A percentile compares a stretch with the other conserved stretches of the same genome.
These are phyloP conservation scores for Acromyrmex heyeri DNA, from an alignment of 1,140 invertebrate species.

Conservation along the genomic window DNA sequence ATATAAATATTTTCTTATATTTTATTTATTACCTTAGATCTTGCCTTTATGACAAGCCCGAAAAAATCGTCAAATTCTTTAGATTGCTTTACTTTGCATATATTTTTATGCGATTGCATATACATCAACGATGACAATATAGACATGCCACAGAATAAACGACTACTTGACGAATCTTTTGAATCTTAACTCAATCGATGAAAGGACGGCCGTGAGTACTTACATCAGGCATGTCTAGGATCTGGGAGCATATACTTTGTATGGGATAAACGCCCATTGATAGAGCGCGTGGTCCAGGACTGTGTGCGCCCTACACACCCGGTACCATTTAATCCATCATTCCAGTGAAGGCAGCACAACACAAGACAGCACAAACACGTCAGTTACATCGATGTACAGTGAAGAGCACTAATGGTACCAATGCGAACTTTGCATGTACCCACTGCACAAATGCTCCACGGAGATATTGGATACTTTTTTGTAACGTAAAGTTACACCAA, in stretches of 20 bases:
- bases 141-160: conserved; percentile 76
- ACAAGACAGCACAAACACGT: conserved; percentile 83
- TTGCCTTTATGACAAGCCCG: not conserved
- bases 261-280: conserved; percentile 96
- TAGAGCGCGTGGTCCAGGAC: conserved; percentile 94
- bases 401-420: conserved; percentile 14
- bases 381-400: conserved; percentile 73
- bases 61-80: not conserved
- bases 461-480: conserved; percentile 27
- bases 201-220: conserved; percentile 86
- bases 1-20: not conserved
- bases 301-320: conserved; percentile 92
- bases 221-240: conserved; percentile 95
- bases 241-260: conserved; percentile 94
- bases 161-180: conserved; percentile 45
- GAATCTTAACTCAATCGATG: conserved; percentile 43
- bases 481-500: conserved; percentile 27
- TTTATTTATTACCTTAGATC: conserved; percentile 1
- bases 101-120: conserved; percentile 20
- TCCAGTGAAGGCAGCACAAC: conserved; percentile 84
- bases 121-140: conserved; percentile 75
- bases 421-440: conserved; percentile 34
- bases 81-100: not conserved
- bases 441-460: conserved; percentile 11
- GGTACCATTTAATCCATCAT: conserved; percentile 80